Evolutionary conservation across 2,888 invertebrate species (phyloP), one percentile per base, ranked within the genome.

Genomic region (Cabera pusaria): DNA sequence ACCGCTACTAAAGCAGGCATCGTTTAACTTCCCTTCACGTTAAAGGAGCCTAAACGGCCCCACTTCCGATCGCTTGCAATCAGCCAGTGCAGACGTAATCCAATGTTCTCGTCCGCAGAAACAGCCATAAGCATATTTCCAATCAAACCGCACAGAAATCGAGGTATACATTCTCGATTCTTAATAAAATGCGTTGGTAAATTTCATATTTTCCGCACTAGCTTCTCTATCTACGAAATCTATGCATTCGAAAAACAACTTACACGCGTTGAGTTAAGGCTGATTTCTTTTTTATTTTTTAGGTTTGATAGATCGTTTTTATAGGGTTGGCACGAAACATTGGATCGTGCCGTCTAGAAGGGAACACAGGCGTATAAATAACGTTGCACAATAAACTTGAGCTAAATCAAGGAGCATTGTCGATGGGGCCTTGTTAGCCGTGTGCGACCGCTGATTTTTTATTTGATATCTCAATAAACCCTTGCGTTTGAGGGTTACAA

Each of bases 391-490:
- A 84, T 85, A 83, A 79, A 83, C 70, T 80, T 75, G 72, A 71
- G 72, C 73, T 83, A 84, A 87, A 87, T 87, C 87, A 87, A 84
- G 82, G 65, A 78, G 84, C 70, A 85, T 87, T 86, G 86, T 86
- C 70, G 78, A 77, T 70, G 72, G 65, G 67, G 69, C 14, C 81
- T 84, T 84, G 84, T 85, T 85, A 84, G 82, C 62, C 55, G 68
- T 66, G 71, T 67, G 69, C 76, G 78, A 76, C 82, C 80, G 80
- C 85, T 85, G 86, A 87, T 86, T 86, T 85, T 86, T 85, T 86
- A 84, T 87, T 86, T 83, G 86, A 88, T 86, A 86, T 87, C 86
- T 85, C 84, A 86, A 88, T 86, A 85, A 81, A 77, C 70, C 70
- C 72, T 60, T 64, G 66, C 68, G 64, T 66, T 72, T 68, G 72